These are phyloP conservation scores for Sepioteuthis lessoniana DNA, from an alignment of 2,888 invertebrate genomes.

Conservation along the genomic window DNA sequence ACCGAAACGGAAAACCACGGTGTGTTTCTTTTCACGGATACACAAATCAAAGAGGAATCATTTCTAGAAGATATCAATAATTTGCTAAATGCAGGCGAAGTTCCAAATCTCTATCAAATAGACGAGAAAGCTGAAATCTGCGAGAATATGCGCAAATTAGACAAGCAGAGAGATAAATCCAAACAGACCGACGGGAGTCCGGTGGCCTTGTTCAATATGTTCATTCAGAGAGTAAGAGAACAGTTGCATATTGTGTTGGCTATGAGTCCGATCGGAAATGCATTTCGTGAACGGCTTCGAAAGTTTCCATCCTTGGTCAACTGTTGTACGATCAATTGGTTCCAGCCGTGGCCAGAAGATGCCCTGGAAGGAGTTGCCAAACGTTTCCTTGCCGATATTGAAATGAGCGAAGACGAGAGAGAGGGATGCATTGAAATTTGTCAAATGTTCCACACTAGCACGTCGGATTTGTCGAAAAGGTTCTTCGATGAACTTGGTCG, in stretches of 20 bases:
- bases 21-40: constrained; percentile 92
- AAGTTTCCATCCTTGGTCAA: constrained; percentile 93
- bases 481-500: constrained; percentile 80
- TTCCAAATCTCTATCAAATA: constrained; percentile 87
- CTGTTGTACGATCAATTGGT: constrained; percentile 95
- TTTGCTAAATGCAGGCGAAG: constrained; percentile 91
- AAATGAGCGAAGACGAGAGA: constrained; percentile 82
- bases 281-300: constrained; percentile 81
- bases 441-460: constrained; percentile 88
- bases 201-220: constrained; percentile 90
- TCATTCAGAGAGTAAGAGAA: constrained; percentile 88
- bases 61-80: constrained; percentile 93
- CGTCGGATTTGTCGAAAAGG: constrained; percentile 80
- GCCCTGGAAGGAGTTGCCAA: constrained; percentile 89
- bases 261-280: constrained; percentile 92
- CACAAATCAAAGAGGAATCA: constrained; percentile 92
- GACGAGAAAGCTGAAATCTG: constrained; percentile 92
- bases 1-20: constrained; percentile 90
- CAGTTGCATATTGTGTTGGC: constrained; percentile 90
- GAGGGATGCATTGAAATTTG: constrained; percentile 87
- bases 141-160: constrained; percentile 90
- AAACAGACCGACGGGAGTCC: constrained; percentile 87
- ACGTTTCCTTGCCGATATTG: constrained; percentile 85
- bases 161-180: constrained; percentile 78
- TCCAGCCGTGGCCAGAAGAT: constrained; percentile 92